Conservation (phyloP, 2,113 vertebrate genomes). For the Zingel zingel region DNA sequence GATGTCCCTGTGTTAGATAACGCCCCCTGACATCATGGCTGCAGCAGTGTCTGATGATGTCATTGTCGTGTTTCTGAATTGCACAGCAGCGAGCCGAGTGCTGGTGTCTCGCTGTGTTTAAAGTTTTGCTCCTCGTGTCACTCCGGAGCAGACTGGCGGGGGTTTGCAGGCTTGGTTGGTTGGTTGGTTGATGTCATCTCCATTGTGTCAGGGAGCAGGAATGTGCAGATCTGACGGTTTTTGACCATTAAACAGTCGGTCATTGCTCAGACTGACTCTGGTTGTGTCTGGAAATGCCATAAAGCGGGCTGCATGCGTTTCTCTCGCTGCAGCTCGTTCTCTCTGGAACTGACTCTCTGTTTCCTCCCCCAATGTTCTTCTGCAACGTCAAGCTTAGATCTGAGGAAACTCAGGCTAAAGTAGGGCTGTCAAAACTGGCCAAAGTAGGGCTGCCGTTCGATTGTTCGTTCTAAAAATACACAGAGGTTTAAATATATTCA, state of each 20-base stretch:
- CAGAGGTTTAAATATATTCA: too few relatives aligned
- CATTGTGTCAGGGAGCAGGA: conserved; percentile 69
- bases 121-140: conserved; percentile 8
- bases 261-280: conserved; percentile 30
- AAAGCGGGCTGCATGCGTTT: conserved; percentile 5
- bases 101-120: background rate
- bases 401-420: conserved; percentile 10
- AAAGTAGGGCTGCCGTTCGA: too few relatives aligned
- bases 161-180: background rate
- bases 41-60: conserved; percentile 30
- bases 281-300: conserved; percentile 68
- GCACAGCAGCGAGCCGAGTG: background rate
- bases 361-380: conserved; percentile 2
- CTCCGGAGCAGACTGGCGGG: background rate
- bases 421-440: too few relatives aligned
- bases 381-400: background rate
- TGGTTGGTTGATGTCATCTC: conserved; percentile 57
- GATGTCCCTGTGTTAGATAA: conserved; percentile 45
- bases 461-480: too few relatives aligned
- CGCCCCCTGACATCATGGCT: conserved; percentile 28
- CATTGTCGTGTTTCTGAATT: background rate
- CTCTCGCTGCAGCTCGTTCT: conserved; percentile 7
- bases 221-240: conserved; percentile 61
- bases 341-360: background rate
- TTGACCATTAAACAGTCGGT: conserved; percentile 62